Percentiles rank a stretch among this genome's conserved stretches.
Evolutionary conservation across 2,113 vertebrate species (phyloP).

Genomic region (Ammodytes marinus): DNA sequence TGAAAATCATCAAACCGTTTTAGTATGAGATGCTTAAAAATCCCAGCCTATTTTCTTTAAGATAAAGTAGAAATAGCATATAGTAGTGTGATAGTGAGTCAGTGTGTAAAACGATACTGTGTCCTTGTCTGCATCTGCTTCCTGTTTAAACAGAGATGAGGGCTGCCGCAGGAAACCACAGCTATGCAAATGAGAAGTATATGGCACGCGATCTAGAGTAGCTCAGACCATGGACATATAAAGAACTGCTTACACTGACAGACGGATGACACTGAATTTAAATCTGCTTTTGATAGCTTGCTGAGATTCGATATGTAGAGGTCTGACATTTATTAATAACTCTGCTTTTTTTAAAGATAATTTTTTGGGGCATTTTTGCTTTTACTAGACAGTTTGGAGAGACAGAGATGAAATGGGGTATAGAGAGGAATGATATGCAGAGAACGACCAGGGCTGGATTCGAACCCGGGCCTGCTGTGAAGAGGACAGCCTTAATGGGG

Average conservation of each 20-base stretch:
- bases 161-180: conserved; percentile 13
- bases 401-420: too few species aligned
- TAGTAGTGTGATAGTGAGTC: background rate
- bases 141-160: background rate
- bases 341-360: background rate
- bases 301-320: background rate
- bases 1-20: too few species aligned
- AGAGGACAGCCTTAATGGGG: too few species aligned
- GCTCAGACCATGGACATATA: background rate
- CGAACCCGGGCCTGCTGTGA: too few species aligned
- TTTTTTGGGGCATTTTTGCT: background rate
- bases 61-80: background rate
- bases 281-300: background rate
- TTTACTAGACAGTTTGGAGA: too few species aligned
- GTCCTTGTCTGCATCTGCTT: background rate
- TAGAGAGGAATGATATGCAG: too few species aligned
- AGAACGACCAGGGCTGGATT: too few species aligned
- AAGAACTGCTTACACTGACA: too few species aligned
- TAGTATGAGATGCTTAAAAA: too few species aligned
- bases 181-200: background rate
- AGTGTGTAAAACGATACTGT: background rate
- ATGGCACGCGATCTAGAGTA: background rate
- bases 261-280: too few species aligned
- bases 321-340: background rate
- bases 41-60: background rate